phyloP scores from a whole-genome alignment of 2,113 vertebrate species.

The Myodes glareolus region DNA sequence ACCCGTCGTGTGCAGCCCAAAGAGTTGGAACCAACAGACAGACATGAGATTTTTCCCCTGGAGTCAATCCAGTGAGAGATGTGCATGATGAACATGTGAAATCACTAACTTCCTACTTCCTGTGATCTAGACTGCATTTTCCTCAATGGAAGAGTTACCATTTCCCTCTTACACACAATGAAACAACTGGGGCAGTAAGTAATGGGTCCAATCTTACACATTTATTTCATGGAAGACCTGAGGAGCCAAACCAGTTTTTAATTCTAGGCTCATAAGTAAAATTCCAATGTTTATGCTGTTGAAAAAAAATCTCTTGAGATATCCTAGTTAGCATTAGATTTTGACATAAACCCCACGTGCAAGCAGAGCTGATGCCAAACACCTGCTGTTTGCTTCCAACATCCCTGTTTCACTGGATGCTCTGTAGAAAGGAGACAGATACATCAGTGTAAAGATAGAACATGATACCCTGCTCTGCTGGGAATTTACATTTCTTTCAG shows the following conservation, averaged over 20 bases:
- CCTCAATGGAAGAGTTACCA: background rate
- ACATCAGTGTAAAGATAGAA: conserved; percentile 32
- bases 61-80: background rate
- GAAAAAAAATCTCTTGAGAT: conserved; percentile 7
- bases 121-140: background rate
- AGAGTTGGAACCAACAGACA: background rate
- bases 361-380: background rate
- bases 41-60: background rate
- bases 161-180: background rate
- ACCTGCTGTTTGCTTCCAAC: conserved; percentile 10
- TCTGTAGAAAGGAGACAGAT: conserved; percentile 51
- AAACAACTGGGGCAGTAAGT: background rate
- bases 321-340: background rate
- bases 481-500: background rate
- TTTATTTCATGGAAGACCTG: background rate
- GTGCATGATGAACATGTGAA: background rate
- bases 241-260: background rate
- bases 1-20: background rate
- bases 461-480: background rate
- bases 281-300: background rate
- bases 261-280: background rate
- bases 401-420: background rate
- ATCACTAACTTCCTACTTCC: background rate
- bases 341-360: background rate
- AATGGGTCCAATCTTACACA: background rate